phyloP scores from a whole-genome alignment of 1,140 invertebrate genomes.

The Olivierus martensii region DNA sequence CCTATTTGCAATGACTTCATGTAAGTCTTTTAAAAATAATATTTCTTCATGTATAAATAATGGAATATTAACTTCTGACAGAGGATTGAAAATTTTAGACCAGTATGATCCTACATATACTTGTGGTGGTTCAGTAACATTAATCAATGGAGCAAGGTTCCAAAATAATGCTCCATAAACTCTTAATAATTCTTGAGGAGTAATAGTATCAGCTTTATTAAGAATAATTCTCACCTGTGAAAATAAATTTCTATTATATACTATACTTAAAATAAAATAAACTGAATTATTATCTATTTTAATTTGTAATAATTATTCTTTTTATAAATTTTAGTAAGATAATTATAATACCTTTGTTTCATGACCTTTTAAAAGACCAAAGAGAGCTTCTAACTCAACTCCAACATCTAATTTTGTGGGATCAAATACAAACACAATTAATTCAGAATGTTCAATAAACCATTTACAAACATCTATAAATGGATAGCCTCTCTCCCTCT shows the following conservation, averaged over 20 bases:
- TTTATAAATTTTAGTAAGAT: neutral
- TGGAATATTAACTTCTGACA: slow-evolving; percentile 2
- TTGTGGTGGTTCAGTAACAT: slow-evolving; percentile 70
- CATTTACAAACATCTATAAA: slow-evolving; percentile 88
- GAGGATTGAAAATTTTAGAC: slow-evolving; percentile 47
- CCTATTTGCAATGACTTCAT: slow-evolving; percentile 64
- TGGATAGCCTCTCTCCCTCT: slow-evolving; percentile 81
- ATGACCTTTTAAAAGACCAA: slow-evolving; percentile 40
- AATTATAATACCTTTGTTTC: slow-evolving; percentile 53
- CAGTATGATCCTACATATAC: slow-evolving; percentile 76
- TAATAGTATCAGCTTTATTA: slow-evolving; percentile 98
- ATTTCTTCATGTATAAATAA: slow-evolving; percentile 49
- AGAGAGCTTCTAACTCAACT: slow-evolving; percentile 58
- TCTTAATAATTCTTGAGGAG: slow-evolving; percentile 94
- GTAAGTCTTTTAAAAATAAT: slow-evolving; percentile 66
- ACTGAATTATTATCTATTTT: too few species aligned
- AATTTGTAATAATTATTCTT: too few species aligned
- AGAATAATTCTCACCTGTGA: slow-evolving; percentile 77
- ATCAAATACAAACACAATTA: slow-evolving; percentile 89
- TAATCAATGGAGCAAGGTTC: slow-evolving; percentile 89
- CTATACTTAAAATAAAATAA: too few species aligned
- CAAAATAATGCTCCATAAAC: slow-evolving; percentile 99
- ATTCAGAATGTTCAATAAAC: slow-evolving; percentile 88
- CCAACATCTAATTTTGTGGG: slow-evolving; percentile 88
- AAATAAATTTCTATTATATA: too few species aligned